A percentile compares a stretch with the other conserved stretches of the same genome.
Conservation (phyloP, 1,140 invertebrate genomes). For the Thaumatotibia leucotreta region DNA sequence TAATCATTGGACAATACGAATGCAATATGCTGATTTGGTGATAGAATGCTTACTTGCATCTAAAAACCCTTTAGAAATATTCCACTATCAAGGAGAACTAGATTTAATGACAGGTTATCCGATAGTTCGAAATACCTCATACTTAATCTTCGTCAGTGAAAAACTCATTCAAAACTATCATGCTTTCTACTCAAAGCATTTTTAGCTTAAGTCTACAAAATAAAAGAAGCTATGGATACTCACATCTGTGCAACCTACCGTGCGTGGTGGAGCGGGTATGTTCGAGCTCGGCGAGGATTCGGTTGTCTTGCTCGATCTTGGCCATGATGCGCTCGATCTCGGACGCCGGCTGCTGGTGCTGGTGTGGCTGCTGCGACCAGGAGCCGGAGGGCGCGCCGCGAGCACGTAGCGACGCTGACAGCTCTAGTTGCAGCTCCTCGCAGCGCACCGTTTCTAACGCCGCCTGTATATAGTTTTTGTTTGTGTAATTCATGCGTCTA, state of each 20-base stretch:
- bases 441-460: conserved; percentile 92
- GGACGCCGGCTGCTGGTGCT: conserved; percentile 80
- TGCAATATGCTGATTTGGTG: neutral
- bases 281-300: conserved; percentile 93
- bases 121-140: neutral
- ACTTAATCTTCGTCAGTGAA: neutral
- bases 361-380: conserved; percentile 58
- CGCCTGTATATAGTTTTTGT: conserved; percentile 57
- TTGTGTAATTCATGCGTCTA: neutral
- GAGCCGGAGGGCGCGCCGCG: conserved; percentile 56
- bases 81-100: neutral
- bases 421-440: conserved; percentile 91
- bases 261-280: conserved; percentile 82
- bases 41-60: neutral
- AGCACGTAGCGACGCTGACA: conserved; percentile 80
- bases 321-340: conserved; percentile 96
- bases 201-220: conserved; percentile 9
- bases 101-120: too few species aligned
- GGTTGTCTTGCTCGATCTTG: conserved; percentile 93
- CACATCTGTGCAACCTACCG: conserved; percentile 38
- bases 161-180: neutral
- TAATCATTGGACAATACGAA: neutral
- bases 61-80: neutral
- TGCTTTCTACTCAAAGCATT: neutral
- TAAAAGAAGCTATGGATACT: conserved; percentile 13